Percentiles rank a stretch among this genome's conserved stretches.
Evolutionary conservation across 2,888 invertebrate species (phyloP).

Genomic region (Mythimna impura): DNA sequence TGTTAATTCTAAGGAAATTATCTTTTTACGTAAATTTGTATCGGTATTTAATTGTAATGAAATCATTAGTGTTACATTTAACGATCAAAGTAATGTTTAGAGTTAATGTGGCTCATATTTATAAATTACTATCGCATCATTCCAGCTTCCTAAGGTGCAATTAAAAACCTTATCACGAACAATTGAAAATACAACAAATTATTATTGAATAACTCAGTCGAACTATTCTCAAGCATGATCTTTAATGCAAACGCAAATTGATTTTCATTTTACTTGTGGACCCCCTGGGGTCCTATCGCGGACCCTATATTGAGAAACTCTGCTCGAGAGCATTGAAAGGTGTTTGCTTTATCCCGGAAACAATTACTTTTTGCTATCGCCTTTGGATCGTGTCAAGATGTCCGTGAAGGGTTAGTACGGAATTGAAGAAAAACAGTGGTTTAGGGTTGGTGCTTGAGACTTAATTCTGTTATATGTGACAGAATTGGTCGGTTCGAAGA

Average conservation of each 20-base stretch:
- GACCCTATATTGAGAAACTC: background rate
- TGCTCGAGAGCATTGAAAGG: conserved; percentile 7
- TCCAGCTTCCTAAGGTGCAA: no score
- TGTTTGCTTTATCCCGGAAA: conserved; percentile 50
- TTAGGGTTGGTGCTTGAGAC: conserved; percentile 8
- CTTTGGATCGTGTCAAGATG: conserved; percentile 26
- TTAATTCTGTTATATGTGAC: conserved; percentile 24
- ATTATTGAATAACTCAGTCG: background rate
- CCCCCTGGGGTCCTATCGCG: background rate
- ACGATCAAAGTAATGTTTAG: no score
- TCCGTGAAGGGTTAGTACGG: conserved; percentile 13
- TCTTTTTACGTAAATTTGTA: no score
- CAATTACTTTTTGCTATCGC: conserved; percentile 51
- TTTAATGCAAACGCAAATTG: no score
- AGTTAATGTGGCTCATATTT: no score
- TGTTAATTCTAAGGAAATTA: no score
- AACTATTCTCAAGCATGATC: background rate
- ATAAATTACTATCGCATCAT: no score
- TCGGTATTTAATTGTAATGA: no score
- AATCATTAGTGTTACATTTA: no score
- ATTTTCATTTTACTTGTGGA: background rate
- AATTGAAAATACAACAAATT: no score
- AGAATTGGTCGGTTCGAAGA: background rate
- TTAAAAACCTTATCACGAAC: no score
- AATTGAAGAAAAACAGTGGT: conserved; percentile 46